Conservation (phyloP, 2,797 vertebrate species). For the Eleutherodactylus coqui region DNA sequence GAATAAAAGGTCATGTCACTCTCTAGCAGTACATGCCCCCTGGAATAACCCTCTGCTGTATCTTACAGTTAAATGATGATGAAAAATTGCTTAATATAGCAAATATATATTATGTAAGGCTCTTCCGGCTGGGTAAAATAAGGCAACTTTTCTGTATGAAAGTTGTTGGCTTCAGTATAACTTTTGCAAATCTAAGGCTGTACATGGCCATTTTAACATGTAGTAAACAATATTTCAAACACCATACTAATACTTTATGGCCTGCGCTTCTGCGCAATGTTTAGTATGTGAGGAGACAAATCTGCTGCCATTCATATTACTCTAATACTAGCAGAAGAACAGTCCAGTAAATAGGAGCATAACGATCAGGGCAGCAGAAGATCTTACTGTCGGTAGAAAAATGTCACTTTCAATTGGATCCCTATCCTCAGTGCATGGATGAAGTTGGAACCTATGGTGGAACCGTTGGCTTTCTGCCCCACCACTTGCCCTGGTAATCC, state of each 20-base stretch:
- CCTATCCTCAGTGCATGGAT: too few relatives aligned
- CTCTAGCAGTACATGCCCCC: not conserved
- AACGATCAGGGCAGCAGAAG: too few relatives aligned
- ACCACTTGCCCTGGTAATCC: too few relatives aligned
- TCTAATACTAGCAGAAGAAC: not conserved
- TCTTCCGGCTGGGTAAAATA: not conserved
- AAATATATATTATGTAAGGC: not conserved
- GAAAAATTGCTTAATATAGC: not conserved
- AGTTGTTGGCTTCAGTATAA: not conserved
- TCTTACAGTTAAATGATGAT: not conserved
- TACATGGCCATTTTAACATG: not conserved
- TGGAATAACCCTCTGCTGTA: constrained; percentile 8
- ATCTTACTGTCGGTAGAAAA: too few relatives aligned
- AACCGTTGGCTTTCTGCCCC: too few relatives aligned
- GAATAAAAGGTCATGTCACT: constrained; percentile 23
- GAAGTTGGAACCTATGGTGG: too few relatives aligned
- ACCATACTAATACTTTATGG: not conserved
- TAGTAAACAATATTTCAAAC: not conserved
- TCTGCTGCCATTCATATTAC: not conserved
- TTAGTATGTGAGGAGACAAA: not conserved
- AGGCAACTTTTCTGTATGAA: not conserved
- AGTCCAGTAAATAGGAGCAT: not conserved
- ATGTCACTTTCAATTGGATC: too few relatives aligned
- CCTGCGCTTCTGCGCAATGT: not conserved
- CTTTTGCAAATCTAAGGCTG: too few relatives aligned